Evolutionary conservation across 2,113 vertebrate genomes (phyloP).

Genomic region (Xyliphius kryptos): DNA sequence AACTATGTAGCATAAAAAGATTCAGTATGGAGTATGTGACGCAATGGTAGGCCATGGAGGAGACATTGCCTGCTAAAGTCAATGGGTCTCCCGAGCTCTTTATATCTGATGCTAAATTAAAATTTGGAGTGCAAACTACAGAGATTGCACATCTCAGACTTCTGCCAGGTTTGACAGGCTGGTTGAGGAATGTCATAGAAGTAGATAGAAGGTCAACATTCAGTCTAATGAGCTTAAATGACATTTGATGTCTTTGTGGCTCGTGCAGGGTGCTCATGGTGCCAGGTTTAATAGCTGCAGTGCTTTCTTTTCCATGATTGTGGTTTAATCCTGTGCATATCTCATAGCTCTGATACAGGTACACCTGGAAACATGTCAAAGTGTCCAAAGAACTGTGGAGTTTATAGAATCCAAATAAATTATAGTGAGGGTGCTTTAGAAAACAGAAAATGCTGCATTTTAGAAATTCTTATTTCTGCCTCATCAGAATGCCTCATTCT

Average conservation of each 20-base stretch:
- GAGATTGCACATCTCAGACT: constrained; percentile 48
- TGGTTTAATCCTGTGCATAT: too few relatives aligned
- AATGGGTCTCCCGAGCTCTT: constrained; percentile 67
- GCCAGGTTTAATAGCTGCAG: too few relatives aligned
- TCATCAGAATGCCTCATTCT: too few relatives aligned
- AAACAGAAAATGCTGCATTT: too few relatives aligned
- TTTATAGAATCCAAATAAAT: too few relatives aligned
- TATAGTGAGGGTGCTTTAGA: too few relatives aligned
- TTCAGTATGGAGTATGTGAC: constrained; percentile 65
- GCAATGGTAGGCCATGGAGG: constrained; percentile 54
- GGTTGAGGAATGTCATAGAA: constrained; percentile 54
- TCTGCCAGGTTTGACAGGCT: constrained; percentile 59
- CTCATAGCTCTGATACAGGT: too few relatives aligned
- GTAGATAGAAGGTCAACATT: constrained; percentile 46
- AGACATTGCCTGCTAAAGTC: constrained; percentile 51
- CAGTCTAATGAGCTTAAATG: constrained; percentile 22
- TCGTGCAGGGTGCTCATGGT: constrained; percentile 22
- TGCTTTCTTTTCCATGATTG: too few relatives aligned
- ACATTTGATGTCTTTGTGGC: constrained; percentile 26
- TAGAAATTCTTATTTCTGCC: too few relatives aligned
- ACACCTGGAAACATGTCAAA: too few relatives aligned
- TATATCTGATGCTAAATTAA: constrained; percentile 67
- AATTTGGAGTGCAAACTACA: constrained; percentile 59
- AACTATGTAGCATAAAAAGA: too few relatives aligned
- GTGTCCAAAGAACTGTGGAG: too few relatives aligned